Conservation (phyloP, 2,797 vertebrate species). For the Hylomyscus alleni region DNA sequence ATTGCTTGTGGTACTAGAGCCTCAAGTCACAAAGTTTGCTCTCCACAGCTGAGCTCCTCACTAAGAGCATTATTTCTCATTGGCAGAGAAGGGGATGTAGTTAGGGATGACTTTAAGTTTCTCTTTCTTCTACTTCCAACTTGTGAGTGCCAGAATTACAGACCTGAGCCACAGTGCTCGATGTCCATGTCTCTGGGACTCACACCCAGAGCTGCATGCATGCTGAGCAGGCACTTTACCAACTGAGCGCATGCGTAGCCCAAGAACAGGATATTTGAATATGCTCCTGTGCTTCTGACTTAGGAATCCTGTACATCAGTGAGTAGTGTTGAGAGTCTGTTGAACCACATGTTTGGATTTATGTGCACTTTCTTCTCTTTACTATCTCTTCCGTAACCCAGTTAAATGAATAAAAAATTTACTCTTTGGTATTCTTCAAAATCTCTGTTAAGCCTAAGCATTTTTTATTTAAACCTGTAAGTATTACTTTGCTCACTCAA, state of each 20-base stretch:
- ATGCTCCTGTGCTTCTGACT: not conserved
- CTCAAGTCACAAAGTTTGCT: not conserved
- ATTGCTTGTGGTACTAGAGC: not conserved
- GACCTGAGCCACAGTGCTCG: not conserved
- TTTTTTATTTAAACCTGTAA: conserved; percentile 33
- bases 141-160: not conserved
- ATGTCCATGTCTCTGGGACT: not conserved
- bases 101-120: not conserved
- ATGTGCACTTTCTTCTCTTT: conserved; percentile 48
- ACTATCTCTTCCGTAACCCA: not conserved
- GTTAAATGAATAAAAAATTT: conserved; percentile 36
- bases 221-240: not conserved
- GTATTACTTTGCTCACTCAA: not conserved
- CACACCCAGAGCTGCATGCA: not conserved
- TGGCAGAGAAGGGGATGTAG: not conserved
- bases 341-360: not conserved
- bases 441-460: not conserved
- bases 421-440: conserved; percentile 33
- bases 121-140: not conserved
- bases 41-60: not conserved
- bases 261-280: not conserved
- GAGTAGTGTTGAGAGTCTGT: not conserved
- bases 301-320: not conserved
- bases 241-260: not conserved
- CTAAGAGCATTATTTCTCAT: not conserved